These are phyloP conservation scores for Lutraria rhynchaena DNA, from an alignment of 1,140 invertebrate genomes.

Conservation along the genomic window DNA sequence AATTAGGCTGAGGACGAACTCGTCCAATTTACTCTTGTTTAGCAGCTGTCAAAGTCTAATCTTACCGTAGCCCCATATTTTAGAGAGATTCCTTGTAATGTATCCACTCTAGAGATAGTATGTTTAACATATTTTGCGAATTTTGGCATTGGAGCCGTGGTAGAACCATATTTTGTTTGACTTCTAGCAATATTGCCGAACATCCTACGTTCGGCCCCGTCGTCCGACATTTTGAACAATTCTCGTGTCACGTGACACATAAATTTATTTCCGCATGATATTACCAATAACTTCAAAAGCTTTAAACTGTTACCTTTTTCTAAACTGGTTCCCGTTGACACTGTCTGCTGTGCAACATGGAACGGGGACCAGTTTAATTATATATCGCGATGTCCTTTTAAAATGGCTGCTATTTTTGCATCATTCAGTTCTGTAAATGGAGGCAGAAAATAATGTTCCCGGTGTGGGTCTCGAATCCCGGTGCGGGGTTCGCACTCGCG, in stretches of 20 bases:
- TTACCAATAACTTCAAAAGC: neutral
- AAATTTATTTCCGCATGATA: conserved; percentile 42
- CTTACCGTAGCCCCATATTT: conserved; percentile 94
- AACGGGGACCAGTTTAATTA: too few species aligned
- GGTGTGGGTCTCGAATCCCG: too few species aligned
- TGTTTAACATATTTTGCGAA: conserved; percentile 89
- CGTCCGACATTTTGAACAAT: conserved; percentile 73
- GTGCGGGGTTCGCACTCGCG: too few species aligned
- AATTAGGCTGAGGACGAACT: neutral
- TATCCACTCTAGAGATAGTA: conserved; percentile 90
- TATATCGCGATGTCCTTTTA: too few species aligned
- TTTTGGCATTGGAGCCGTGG: conserved; percentile 86
- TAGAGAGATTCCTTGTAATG: conserved; percentile 95
- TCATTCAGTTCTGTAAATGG: too few species aligned
- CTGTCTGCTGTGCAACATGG: too few species aligned
- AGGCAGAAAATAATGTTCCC: too few species aligned
- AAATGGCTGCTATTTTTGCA: too few species aligned
- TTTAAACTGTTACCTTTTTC: too few species aligned
- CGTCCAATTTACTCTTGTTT: too few species aligned
- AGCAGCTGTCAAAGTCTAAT: neutral
- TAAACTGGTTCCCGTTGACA: too few species aligned
- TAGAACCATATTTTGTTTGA: conserved; percentile 95
- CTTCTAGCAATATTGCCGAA: conserved; percentile 91
- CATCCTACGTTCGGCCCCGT: conserved; percentile 89
- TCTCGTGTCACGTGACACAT: conserved; percentile 49